A percentile compares a stretch with the other conserved stretches of the same genome.
Evolutionary conservation across 92 coral and sea anemone genomes (phyloP).

Genomic region (Palythoa heliodiscus): DNA sequence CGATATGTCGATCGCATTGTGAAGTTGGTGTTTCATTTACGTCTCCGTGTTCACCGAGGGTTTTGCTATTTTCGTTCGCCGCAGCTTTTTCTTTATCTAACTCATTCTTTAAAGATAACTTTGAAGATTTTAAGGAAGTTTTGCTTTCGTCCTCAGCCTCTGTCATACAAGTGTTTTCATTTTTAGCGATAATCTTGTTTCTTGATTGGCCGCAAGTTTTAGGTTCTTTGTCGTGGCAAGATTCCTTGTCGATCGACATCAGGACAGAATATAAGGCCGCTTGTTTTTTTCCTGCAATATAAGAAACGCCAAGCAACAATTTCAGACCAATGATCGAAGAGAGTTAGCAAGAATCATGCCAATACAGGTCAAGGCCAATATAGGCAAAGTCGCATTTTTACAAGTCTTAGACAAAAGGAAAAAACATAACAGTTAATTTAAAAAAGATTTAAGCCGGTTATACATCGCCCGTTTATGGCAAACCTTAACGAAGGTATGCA

Average conservation of each 20-base stretch:
- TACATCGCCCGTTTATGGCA: too few species aligned
- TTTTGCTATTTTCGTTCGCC: not conserved
- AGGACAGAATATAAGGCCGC: not conserved
- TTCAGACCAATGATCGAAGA: conserved; percentile 4
- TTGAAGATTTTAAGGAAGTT: not conserved
- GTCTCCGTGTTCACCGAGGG: not conserved
- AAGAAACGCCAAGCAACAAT: conserved; percentile 5
- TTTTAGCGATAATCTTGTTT: not conserved
- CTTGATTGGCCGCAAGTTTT: not conserved
- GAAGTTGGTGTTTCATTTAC: not conserved
- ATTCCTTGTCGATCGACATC: conserved; percentile 27
- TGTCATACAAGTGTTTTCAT: not conserved
- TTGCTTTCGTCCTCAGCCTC: conserved; percentile 2
- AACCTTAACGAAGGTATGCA: not conserved
- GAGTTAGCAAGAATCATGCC: not conserved
- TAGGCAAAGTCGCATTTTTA: not conserved
- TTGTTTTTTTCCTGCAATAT: conserved; percentile 28
- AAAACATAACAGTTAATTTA: not conserved
- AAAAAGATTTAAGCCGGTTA: too few species aligned
- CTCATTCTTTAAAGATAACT: not conserved
- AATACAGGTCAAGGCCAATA: conserved; percentile 28
- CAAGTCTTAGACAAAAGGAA: conserved; percentile 2
- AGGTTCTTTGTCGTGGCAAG: not conserved
- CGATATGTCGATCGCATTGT: not conserved
- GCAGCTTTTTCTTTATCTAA: not conserved